phyloP scores from a whole-genome alignment of 2,797 vertebrate genomes.

The Coregonus ussuriensis region DNA sequence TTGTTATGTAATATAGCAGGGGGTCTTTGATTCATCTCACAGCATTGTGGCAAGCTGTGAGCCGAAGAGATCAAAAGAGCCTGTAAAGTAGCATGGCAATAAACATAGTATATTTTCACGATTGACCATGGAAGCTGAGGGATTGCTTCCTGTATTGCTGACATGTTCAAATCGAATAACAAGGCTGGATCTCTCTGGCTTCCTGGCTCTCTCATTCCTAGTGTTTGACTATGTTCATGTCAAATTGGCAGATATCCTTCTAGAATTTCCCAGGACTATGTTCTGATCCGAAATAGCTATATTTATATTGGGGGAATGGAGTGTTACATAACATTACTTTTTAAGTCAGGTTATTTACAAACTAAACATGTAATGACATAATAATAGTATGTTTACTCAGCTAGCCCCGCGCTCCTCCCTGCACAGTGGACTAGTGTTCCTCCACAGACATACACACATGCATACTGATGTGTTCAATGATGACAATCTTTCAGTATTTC shows the following conservation, averaged over 20 bases:
- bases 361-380: too few relatives aligned
- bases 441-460: neutral
- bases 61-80: neutral
- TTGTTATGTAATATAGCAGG: too few relatives aligned
- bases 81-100: neutral
- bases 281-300: neutral
- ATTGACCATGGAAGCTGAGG: neutral
- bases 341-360: too few relatives aligned
- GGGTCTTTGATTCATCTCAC: neutral
- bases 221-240: neutral
- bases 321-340: too few relatives aligned
- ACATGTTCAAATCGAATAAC: neutral
- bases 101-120: neutral
- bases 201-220: neutral
- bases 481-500: neutral
- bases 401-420: too few relatives aligned
- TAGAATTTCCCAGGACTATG: conserved; percentile 6
- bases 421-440: neutral
- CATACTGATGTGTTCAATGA: neutral
- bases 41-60: neutral
- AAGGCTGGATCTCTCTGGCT: neutral
- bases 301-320: neutral
- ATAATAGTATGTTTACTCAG: too few relatives aligned
- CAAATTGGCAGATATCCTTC: conserved; percentile 7
- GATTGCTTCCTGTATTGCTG: neutral